These are phyloP conservation scores for Pocillopora grandis DNA, from an alignment of 92 coral and sea anemone species.

Conservation along the genomic window DNA sequence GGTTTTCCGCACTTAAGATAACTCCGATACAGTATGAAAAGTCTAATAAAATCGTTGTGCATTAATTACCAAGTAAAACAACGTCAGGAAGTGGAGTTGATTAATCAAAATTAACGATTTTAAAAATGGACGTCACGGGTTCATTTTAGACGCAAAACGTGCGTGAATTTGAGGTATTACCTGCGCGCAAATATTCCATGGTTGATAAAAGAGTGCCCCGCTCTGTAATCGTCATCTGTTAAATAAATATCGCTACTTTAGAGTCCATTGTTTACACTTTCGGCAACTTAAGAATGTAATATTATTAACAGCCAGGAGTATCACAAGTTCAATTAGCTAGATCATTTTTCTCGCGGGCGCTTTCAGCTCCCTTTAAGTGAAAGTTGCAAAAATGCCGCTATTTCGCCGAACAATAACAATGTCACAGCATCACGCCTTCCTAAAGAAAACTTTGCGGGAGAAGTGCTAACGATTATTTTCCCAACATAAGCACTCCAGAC, in stretches of 20 bases:
- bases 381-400: constrained; percentile 51
- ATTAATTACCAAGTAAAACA: background rate
- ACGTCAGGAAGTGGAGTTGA: background rate
- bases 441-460: constrained; percentile 50
- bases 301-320: constrained; percentile 73
- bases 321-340: constrained; percentile 74
- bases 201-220: constrained; percentile 19
- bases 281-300: constrained; percentile 83
- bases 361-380: constrained; percentile 57
- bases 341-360: constrained; percentile 66
- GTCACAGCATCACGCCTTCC: constrained; percentile 48
- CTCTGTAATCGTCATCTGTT: constrained; percentile 34
- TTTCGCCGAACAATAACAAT: constrained; percentile 44
- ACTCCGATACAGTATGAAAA: background rate
- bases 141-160: constrained; percentile 7
- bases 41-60: background rate
- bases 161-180: constrained; percentile 4
- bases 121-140: background rate
- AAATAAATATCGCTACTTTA: constrained; percentile 48
- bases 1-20: constrained; percentile 23
- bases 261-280: constrained; percentile 64
- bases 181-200: constrained; percentile 7
- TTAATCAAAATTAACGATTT: background rate
- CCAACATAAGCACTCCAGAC: constrained; percentile 27
- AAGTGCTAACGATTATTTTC: constrained; percentile 34